Percentiles rank a stretch among this genome's conserved stretches.
Evolutionary conservation across 1,140 invertebrate species (phyloP).

Genomic region (Zaprionus nigranus): DNA sequence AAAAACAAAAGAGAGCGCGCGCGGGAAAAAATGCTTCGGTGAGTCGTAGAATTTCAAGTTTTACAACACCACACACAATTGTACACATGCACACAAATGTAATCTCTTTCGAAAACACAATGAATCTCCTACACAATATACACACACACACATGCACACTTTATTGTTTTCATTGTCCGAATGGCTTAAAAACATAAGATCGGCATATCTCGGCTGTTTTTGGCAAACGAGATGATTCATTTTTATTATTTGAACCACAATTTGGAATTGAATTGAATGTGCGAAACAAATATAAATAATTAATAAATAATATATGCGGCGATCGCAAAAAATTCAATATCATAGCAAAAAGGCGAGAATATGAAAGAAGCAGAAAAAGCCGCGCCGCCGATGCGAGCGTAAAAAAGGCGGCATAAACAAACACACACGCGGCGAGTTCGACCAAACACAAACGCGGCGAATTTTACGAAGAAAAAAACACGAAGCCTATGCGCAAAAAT

Average conservation of each 20-base stretch:
- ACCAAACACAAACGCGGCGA: conserved; percentile 76
- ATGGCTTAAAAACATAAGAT: conserved; percentile 30
- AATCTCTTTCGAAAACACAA: conserved; percentile 11
- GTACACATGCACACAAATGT: conserved; percentile 20
- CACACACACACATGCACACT: conserved; percentile 17
- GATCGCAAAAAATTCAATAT: conserved; percentile 65
- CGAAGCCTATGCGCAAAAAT: conserved; percentile 73
- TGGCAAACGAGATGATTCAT: conserved; percentile 55
- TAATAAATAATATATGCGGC: conserved; percentile 31
- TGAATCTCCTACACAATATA: conserved; percentile 9
- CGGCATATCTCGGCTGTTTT: conserved; percentile 19
- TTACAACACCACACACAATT: conserved; percentile 15
- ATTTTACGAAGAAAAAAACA: conserved; percentile 72
- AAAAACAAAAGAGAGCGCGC: conserved; percentile 38
- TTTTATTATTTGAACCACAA: conserved; percentile 6
- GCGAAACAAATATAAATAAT: conserved; percentile 21
- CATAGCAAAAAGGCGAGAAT: conserved; percentile 47
- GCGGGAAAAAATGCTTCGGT: conserved; percentile 64
- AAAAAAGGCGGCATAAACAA: conserved; percentile 83
- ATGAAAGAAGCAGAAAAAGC: conserved; percentile 51
- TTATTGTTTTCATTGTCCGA: conserved; percentile 21
- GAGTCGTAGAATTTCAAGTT: background rate
- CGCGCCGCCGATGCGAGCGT: conserved; percentile 49
- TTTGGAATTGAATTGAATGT: conserved; percentile 10
- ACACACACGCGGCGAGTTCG: conserved; percentile 77